These are phyloP conservation scores for Anoura caudifer DNA, from an alignment of 2,113 vertebrate genomes.

Conservation along the genomic window DNA sequence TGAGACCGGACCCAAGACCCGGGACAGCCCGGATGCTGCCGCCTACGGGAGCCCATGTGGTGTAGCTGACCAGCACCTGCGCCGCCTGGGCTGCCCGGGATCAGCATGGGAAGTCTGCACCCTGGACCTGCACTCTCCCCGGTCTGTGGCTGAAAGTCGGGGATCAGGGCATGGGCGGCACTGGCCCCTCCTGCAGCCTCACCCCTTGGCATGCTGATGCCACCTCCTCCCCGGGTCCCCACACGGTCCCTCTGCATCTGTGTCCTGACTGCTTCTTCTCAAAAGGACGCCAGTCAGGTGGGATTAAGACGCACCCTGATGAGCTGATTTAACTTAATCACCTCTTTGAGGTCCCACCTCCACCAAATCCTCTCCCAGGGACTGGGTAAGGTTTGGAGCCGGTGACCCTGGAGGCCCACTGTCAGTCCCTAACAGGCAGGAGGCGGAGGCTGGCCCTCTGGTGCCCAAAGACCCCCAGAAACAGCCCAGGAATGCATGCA, in stretches of 20 bases:
- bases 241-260: accelerated
- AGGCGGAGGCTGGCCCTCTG: accelerated
- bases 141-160: accelerated
- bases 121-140: accelerated
- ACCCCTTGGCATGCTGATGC: accelerated
- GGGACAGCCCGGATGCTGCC: accelerated
- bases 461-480: accelerated
- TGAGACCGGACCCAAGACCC: accelerated
- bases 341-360: background rate
- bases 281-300: accelerated
- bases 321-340: background rate
- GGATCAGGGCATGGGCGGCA: accelerated
- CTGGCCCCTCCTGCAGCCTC: background rate
- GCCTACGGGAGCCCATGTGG: accelerated
- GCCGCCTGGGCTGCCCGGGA: accelerated
- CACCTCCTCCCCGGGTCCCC: accelerated
- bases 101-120: accelerated
- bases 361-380: no score
- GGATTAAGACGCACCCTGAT: background rate
- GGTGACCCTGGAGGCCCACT: accelerated
- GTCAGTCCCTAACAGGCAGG: accelerated
- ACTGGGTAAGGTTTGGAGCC: background rate
- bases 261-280: background rate
- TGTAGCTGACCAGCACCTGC: no score
- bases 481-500: accelerated